Base-by-base conservation (phyloP, 1,140 invertebrate genomes). In the Gyrodactylus bullatarudis region DNA sequence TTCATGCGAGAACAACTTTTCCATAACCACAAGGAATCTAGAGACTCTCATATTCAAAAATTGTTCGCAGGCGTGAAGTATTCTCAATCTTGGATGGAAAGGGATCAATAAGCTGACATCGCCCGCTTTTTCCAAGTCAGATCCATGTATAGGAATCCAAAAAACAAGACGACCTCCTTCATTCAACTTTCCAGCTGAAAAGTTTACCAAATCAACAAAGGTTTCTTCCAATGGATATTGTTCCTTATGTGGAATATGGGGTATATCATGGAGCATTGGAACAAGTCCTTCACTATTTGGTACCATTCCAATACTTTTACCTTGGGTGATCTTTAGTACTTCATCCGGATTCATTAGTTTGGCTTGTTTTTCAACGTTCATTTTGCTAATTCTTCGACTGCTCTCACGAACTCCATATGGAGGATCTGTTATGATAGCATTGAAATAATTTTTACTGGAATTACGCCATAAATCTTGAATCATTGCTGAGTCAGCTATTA, bases 381-480 rank as follows among this genome's bases (percentile, higher is more conserved):
- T 54, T n/a, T 54, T 54, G n/a, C 34, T 54, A 54, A 54, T 54
- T 54, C 34, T 71, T n/a, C 26, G 22, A 25, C 70, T 25, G n/a
- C 70, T 21, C n/a, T 71, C 70, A 20, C 70, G 8, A 26, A 71
- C 24, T 1, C 70, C 70, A 71, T 71, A 71, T 1, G 70, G 70
- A 16, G 70, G 70, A 71, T 71, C 70, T 23, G 70, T 71, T 24
- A 71, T 8, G 20, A 71, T 71, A 1, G 70, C 21, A n/a, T 71
- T 23, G n/a, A 71, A 71, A 8, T 54, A n/a, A 16, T 54, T n/a
- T 26, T 25, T 1, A 16, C 20, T 20, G 20, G 70, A 24, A 1
- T 21, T 19, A 2, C 24, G 70, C 2, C 21, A 25, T 8, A 71
- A 20, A 1, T 25, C 24, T 1, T 25, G 21, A 16, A 71, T 20